A percentile compares a stretch with the other conserved stretches of the same genome.
phyloP scores from a whole-genome alignment of 2,888 invertebrate genomes.

The Terebella lapidaria region DNA sequence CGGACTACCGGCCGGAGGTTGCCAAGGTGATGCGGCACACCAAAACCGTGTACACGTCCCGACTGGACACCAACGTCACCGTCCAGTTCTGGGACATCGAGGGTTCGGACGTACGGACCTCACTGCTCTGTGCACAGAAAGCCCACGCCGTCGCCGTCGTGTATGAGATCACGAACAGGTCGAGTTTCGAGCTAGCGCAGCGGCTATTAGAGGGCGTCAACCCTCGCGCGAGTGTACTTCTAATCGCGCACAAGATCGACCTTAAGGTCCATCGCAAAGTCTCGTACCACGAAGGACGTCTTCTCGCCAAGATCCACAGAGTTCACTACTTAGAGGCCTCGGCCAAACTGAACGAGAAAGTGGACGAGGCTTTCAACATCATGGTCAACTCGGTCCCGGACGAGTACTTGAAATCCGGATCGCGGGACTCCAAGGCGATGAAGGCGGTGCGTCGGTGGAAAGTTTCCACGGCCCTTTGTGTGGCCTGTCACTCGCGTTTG shows the following conservation, averaged over 20 bases:
- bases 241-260: slow-evolving; percentile 16
- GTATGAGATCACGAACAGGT: slow-evolving; percentile 21
- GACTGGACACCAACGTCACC: slow-evolving; percentile 8
- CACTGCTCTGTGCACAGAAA: slow-evolving; percentile 13
- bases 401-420: slow-evolving; percentile 9
- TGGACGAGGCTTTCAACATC: slow-evolving; percentile 17
- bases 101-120: slow-evolving; percentile 9
- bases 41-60: slow-evolving; percentile 6
- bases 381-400: slow-evolving; percentile 12
- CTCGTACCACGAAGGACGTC: slow-evolving; percentile 16
- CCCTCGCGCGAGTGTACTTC: slow-evolving; percentile 16
- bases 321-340: slow-evolving; percentile 15
- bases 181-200: slow-evolving; percentile 20
- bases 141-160: slow-evolving; percentile 21
- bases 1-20: slow-evolving; percentile 12
- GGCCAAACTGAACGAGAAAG: slow-evolving; percentile 11
- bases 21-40: slow-evolving; percentile 20
- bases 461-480: background rate
- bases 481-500: background rate
- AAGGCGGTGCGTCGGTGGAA: background rate
- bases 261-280: slow-evolving; percentile 7
- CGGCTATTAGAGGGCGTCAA: slow-evolving; percentile 14
- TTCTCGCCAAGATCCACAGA: slow-evolving; percentile 18
- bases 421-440: background rate
- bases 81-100: slow-evolving; percentile 21